Conservation (phyloP, 2,888 invertebrate species). For the Cryptocephalus moraei region DNA sequence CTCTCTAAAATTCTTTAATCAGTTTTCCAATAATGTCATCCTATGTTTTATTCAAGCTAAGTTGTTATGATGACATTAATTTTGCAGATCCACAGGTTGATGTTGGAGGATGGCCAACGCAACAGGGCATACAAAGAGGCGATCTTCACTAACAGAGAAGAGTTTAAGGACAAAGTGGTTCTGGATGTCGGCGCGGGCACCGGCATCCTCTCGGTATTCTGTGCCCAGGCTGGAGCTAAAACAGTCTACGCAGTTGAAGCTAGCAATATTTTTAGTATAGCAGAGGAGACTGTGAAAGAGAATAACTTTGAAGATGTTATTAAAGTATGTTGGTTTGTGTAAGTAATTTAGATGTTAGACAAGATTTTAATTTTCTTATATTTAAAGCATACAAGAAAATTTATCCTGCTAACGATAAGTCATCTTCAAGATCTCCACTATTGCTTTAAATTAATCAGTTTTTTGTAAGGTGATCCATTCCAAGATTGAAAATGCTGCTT, state of each 20-base stretch:
- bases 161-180: conserved; percentile 68
- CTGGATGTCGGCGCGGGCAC: conserved; percentile 82
- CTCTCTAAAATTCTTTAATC: not conserved
- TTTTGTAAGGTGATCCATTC: conserved; percentile 56
- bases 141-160: conserved; percentile 53
- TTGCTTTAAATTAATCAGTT: not conserved
- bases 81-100: conserved; percentile 66
- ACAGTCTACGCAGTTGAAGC: conserved; percentile 82
- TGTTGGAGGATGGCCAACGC: conserved; percentile 67
- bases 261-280: conserved; percentile 55
- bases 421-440: not conserved
- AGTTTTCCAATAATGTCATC: not conserved
- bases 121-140: conserved; percentile 73
- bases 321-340: conserved; percentile 40
- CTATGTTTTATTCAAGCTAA: not conserved
- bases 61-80: not conserved
- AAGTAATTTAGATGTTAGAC: too few relatives aligned
- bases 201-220: conserved; percentile 82
- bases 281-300: conserved; percentile 56
- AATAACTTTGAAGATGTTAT: conserved; percentile 58
- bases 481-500: conserved; percentile 63
- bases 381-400: not conserved
- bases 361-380: not conserved
- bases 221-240: conserved; percentile 81
- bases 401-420: conserved; percentile 8